These are phyloP conservation scores for Crypturellus undulatus DNA, from an alignment of 2,113 vertebrate genomes.

Conservation along the genomic window DNA sequence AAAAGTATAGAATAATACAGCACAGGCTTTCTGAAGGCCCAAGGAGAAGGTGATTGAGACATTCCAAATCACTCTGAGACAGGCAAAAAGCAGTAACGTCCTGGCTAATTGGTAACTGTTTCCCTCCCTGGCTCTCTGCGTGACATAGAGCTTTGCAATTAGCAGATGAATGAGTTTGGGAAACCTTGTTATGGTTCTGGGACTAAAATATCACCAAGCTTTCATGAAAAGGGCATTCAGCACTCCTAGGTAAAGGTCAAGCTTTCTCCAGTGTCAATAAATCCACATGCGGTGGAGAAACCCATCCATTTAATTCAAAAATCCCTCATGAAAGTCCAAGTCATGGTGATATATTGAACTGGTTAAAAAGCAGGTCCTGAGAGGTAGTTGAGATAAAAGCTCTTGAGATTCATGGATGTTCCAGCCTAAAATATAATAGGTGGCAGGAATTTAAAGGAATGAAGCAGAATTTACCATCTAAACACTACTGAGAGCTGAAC, in stretches of 20 bases:
- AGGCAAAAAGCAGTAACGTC: not conserved
- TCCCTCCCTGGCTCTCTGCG: not conserved
- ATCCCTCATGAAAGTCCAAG: not conserved
- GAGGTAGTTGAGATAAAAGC: not conserved
- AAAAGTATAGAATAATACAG: not conserved
- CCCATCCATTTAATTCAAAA: not conserved
- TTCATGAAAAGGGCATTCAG: not conserved
- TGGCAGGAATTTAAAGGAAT: constrained; percentile 4
- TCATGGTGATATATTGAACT: not conserved
- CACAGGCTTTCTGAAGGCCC: not conserved
- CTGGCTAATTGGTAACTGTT: not conserved
- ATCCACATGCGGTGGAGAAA: not conserved
- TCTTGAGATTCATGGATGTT: not conserved
- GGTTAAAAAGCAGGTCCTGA: not conserved
- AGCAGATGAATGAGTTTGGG: not conserved
- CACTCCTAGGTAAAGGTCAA: constrained; percentile 3
- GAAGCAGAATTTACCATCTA: not conserved
- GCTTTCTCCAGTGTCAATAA: not conserved
- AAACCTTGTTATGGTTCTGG: not conserved
- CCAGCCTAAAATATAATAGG: not conserved
- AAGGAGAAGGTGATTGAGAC: not conserved
- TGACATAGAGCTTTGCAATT: not conserved
- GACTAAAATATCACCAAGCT: not conserved
- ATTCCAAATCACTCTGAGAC: not conserved
- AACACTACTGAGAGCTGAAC: not conserved